Evolutionary conservation across 2,888 invertebrate species (phyloP), one percentile per base, ranked within the genome.

Genomic region (Cephus sareptanus): DNA sequence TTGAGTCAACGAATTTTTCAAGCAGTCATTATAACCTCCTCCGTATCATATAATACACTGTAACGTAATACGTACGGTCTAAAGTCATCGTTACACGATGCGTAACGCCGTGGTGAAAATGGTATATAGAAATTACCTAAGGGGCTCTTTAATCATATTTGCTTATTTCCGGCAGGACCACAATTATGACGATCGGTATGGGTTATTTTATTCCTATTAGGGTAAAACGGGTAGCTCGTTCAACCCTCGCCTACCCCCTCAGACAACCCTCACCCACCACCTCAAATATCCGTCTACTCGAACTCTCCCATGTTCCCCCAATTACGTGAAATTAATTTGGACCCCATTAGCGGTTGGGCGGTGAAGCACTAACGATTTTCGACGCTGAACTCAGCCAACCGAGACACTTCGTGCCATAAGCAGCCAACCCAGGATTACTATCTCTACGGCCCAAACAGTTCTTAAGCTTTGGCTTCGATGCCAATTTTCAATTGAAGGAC

Each of bases 191-290:
- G 82, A 37, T 69, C 35, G 76, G 73, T 80, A 87, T 87, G 91
- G 90, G 86, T 90, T 89, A 90, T 90, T 91, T 90, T 88, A 90
- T 90, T 90, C 88, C 89, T 89, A 90, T 91, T 90, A 90, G 90
- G 89, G 89, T 90, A 90, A 90, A 87, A 88, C 88, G 85, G 84
- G 90, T 89, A 90, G 89, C 85, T 85, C 79, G 81, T 34, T 71
- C 71, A 31, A 31, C 71, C 71, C 71, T 71, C 71, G 12, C 71
- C 35, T 11, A 12, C 35, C 31, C 71, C 71, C 71, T 9, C 23
- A 0, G 56, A 56, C 56, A 56, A 56, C 56, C 56, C 23, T 23
- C 9, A 12, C 23, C 56, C 56, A 23, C 56, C 56, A 23, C 56
- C 56, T 56, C 56, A 56, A 56, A 56, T 56, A 56, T 23, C 56